Evolutionary conservation across 2,113 vertebrate genomes (phyloP), one percentile per base, ranked within the genome.

Genomic region (Stegastes partitus): DNA sequence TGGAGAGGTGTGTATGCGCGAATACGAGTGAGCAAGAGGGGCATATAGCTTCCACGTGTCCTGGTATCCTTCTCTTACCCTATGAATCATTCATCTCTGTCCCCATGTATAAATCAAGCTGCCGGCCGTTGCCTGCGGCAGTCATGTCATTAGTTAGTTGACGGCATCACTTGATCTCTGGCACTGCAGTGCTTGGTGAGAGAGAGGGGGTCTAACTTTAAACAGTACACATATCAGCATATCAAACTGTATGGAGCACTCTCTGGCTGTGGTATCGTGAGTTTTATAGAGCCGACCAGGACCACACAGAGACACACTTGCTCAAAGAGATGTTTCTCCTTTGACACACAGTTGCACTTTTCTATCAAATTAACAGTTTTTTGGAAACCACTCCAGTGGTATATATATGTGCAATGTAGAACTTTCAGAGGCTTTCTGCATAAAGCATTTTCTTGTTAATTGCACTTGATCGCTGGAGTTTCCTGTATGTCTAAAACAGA

Each of bases 31-130:
- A 19, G 71, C 1, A 23, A 76, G 54, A 56, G 56, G 56, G 56
- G 74, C 74, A 68, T 55, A 77, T 64, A 79, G 62, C 56, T 54
- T 81, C 72, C 77, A 82, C 53, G 42, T 84, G 78, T 78, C 66
- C 72, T 47, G 67, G 39, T 83, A 71, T 89, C 75, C 55, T 61
- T 84, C 66, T 74, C 74, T 71, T 64, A 84, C 72, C 75, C 74
- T 39, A 91, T 93, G 91, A 94, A 94, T 94, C 91, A 94, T 94
- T 94, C 84, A 93, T 94, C 74, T 77, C 74, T 89, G 92, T 93
- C 92, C 83, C 79, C 72, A 81, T 79, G 90, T 91, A 93, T 95
- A 92, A 94, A 93, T 95, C 92, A 93, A 79, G 81, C 87, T 81
- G 90, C 81, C 50, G 82, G 73, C 82, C 75, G 72, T 87, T 63